phyloP scores from a whole-genome alignment of 1,140 invertebrate genomes.

The Eciton burchellii region DNA sequence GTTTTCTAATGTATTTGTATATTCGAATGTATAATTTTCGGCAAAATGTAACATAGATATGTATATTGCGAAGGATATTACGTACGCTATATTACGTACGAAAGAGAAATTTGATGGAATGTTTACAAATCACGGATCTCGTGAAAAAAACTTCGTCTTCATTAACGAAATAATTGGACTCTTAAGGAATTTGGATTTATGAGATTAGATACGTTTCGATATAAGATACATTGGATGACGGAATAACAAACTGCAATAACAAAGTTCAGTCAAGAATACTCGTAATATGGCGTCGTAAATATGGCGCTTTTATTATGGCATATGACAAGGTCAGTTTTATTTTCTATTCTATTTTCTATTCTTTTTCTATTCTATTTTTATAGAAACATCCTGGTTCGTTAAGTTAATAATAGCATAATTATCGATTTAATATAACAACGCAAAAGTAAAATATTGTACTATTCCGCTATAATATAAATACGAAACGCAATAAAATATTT shows the following conservation, averaged over 20 bases:
- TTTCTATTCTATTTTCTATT: not conserved
- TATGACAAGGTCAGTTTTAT: constrained; percentile 15
- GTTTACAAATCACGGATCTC: constrained; percentile 28
- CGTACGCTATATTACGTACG: not conserved
- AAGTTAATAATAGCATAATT: constrained; percentile 24
- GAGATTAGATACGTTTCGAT: constrained; percentile 56
- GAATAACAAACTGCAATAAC: constrained; percentile 53
- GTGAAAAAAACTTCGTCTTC: constrained; percentile 22
- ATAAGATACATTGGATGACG: constrained; percentile 23
- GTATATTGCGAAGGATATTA: not conserved
- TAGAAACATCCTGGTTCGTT: not conserved
- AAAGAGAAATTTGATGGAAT: not conserved
- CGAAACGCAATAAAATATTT: constrained; percentile 1
- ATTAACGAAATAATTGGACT: constrained; percentile 51
- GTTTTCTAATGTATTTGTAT: no score
- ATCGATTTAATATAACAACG: not conserved
- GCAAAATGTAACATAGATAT: no score
- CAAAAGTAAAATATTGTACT: not conserved
- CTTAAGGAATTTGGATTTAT: constrained; percentile 21
- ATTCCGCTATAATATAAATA: not conserved
- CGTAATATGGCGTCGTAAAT: constrained; percentile 48
- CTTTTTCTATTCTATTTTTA: no score
- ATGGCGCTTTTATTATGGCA: constrained; percentile 43
- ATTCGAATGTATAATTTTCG: no score
- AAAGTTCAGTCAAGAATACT: constrained; percentile 42